Evolutionary conservation across 2,888 invertebrate genomes (phyloP), one percentile per base, ranked within the genome.

Genomic region (Parapristionchus giblindavisi): DNA sequence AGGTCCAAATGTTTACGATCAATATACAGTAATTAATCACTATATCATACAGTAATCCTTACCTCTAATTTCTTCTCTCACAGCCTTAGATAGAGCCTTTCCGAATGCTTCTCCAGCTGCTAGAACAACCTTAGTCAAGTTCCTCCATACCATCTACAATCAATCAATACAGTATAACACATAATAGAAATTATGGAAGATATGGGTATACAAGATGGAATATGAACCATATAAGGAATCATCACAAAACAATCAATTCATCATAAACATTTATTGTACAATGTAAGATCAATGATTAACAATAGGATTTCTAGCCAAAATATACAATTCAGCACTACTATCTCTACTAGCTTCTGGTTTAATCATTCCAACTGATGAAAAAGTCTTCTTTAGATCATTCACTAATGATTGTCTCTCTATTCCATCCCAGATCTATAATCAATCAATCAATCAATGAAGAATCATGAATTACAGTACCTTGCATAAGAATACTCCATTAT

Each of bases 381-480:
- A 88, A 6, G 75, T 43, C 4, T 65, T 68, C 24, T 76, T 66
- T 21, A 88, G 70, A 43, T 87, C 85, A 2, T 56, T 66, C 36
- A 80, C 72, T 27, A 88, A 85, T 0, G 79, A 72, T 6, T 60
- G 48, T 36, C 82, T 76, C 34, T 73, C 78, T 54, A 48, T 60
- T 1, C 88, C 88, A 54, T 88, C 88, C 84, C 85, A 88, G 27
- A 88, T 80, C 81, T 87, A 80, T n/a, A n/a, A n/a, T n/a, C n/a
- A n/a, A n/a, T n/a, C n/a, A n/a, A n/a, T n/a, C n/a, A n/a, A n/a
- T n/a, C n/a, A n/a, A n/a, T n/a, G n/a, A n/a, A n/a, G n/a, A n/a
- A n/a, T n/a, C n/a, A n/a, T n/a, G n/a, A n/a, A 24, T 43, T 21
- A 32, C 29, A 21, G 5, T 1, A 79, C 79, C 75, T 83, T 83